phyloP scores from a whole-genome alignment of 2,888 invertebrate species.

The Scrobipalpa atriplicella region DNA sequence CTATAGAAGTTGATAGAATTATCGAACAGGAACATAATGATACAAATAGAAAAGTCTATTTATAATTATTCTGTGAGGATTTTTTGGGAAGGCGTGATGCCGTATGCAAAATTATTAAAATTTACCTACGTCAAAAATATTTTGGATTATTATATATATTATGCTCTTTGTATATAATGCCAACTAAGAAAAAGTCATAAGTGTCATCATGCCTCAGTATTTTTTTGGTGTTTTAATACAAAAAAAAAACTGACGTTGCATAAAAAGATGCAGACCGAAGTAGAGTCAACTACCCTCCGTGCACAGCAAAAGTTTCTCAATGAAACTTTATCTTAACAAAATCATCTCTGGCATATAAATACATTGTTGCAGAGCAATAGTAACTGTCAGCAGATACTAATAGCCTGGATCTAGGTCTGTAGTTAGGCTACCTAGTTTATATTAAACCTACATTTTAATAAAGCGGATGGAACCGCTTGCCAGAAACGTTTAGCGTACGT shows the following conservation, averaged over 20 bases:
- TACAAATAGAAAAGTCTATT: not conserved
- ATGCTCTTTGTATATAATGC: too few species aligned
- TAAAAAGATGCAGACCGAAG: too few species aligned
- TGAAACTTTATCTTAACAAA: not conserved
- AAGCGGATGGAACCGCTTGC: not conserved
- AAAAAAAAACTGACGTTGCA: too few species aligned
- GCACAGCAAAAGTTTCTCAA: not conserved
- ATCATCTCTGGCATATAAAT: not conserved
- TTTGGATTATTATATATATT: too few species aligned
- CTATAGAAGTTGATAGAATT: not conserved
- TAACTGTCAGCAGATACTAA: constrained; percentile 10
- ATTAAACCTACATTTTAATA: constrained; percentile 7
- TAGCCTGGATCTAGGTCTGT: constrained; percentile 10
- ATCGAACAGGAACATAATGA: not conserved
- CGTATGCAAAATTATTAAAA: too few species aligned
- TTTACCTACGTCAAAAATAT: too few species aligned
- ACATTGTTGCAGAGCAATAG: constrained; percentile 3
- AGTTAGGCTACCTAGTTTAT: constrained; percentile 1
- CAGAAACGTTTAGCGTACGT: not conserved
- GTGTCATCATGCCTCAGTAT: too few species aligned
- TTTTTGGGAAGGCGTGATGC: not conserved
- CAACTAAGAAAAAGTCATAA: too few species aligned
- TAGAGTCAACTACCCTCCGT: too few species aligned
- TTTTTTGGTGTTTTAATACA: too few species aligned
- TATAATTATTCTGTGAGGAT: not conserved